Base-by-base conservation (phyloP, 2,113 vertebrate species). In the Pteronura brasiliensis region DNA sequence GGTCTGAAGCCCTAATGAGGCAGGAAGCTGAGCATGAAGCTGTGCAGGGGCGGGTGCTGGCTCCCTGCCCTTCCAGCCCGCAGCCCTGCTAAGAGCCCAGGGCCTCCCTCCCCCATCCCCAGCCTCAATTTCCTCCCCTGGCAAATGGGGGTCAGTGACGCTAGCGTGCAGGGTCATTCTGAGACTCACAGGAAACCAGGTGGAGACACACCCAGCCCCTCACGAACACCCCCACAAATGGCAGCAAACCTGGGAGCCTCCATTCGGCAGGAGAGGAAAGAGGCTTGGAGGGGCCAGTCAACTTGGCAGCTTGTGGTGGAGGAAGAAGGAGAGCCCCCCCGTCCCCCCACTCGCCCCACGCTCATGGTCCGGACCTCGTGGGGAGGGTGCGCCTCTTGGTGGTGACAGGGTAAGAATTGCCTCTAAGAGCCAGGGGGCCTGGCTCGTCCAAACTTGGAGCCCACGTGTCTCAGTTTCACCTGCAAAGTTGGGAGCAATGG, bases 351-450 rank as follows among this genome's bases (percentile, higher is more conserved):
- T 12, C 12, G 11, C 47, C 12, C n/a, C 55, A 59, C 18, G 59
- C 63, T 44, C 13, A 10, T 0, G 9, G 47, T 21, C 25, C 10
- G 42, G 90, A 36, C 4, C 0, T 1, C 25, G 72, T 2, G 0
- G 11, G 42, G 42, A 15, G 23, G 18, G 80, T 10, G 0, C 8
- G 12, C 21, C 72, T 49, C 87, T 36, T 34, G 59, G 94, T 27
- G 7, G 82, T 20, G 1, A 21, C 0, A 0, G 63, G 25, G 5
- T 1, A 27, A 20, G 17, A 10, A 42, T 88, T 36, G 1, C 6
- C 49, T 25, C 29, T 18, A 1, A 2, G 59, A 17, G 2, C 52
- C 0, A 1, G 21, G 31, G 57, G 67, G 12, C 21, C 65, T 65
- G 39, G 69, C 83, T 90, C 55, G 52, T 74, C 10, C 52, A 57